Evolutionary conservation across 2,888 invertebrate species (phyloP).

Genomic region (Lissocephala sabroskyi): DNA sequence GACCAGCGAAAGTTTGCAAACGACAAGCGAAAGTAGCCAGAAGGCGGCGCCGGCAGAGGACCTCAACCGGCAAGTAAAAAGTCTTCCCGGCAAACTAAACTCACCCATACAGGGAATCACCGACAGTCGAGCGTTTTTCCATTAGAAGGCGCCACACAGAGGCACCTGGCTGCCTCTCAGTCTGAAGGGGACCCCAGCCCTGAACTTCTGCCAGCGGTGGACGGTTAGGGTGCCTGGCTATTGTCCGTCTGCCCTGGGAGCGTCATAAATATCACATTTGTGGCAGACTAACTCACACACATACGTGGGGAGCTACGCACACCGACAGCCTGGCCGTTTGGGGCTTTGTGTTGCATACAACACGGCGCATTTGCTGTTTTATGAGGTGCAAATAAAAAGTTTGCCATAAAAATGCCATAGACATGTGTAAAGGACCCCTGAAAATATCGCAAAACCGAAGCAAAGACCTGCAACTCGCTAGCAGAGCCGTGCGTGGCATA

Average conservation of each 20-base stretch:
- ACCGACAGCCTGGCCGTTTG: slow-evolving; percentile 13
- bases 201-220: too few relatives aligned
- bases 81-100: too few relatives aligned
- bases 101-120: too few relatives aligned
- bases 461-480: neutral
- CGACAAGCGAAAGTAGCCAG: slow-evolving; percentile 5
- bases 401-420: slow-evolving; percentile 63
- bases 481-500: slow-evolving; percentile 20
- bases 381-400: slow-evolving; percentile 71
- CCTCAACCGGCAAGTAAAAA: neutral
- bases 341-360: slow-evolving; percentile 46
- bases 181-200: too few relatives aligned
- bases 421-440: slow-evolving; percentile 26
- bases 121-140: slow-evolving; percentile 18
- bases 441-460: neutral
- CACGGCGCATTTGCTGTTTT: slow-evolving; percentile 67
- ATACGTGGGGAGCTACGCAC: slow-evolving; percentile 2
- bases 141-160: neutral
- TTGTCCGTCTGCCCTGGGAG: slow-evolving; percentile 31
- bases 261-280: slow-evolving; percentile 62
- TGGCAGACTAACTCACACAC: slow-evolving; percentile 38
- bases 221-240: slow-evolving; percentile 5
- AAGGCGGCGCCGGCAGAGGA: neutral
- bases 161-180: too few relatives aligned
- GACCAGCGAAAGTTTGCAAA: neutral